Percentiles rank a stretch among this genome's conserved stretches.
Evolutionary conservation across 2,113 vertebrate species (phyloP).

Genomic region (Caloenas nicobarica): DNA sequence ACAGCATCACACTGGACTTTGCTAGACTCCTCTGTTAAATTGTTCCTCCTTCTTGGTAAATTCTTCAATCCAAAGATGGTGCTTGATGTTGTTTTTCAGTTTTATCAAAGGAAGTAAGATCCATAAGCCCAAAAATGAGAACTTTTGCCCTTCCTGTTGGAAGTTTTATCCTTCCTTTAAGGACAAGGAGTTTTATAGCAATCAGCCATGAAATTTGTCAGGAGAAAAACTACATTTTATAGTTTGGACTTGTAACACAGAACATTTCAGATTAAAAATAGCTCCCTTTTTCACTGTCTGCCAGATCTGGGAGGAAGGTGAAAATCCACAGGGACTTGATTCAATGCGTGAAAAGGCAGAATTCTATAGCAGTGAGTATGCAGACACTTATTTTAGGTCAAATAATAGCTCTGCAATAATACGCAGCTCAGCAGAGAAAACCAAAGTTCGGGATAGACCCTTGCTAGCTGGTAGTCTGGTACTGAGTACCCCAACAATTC

Average conservation of each 20-base stretch:
- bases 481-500: not conserved
- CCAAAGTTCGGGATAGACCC: not conserved
- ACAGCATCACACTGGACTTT: not conserved
- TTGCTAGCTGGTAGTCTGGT: not conserved
- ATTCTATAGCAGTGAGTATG: not conserved
- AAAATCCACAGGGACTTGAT: constrained; percentile 49
- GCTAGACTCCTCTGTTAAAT: not conserved
- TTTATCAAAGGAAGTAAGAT: not conserved
- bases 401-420: constrained; percentile 39
- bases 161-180: constrained; percentile 1
- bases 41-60: not conserved
- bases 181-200: not conserved
- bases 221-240: constrained; percentile 27
- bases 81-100: not conserved
- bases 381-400: constrained; percentile 12
- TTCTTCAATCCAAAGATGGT: not conserved
- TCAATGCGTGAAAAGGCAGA: constrained; percentile 6
- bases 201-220: not conserved
- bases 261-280: constrained; percentile 61
- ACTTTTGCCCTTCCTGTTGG: not conserved
- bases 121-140: not conserved
- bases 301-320: constrained; percentile 42
- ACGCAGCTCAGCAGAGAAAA: not conserved
- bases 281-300: constrained; percentile 48
- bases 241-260: constrained; percentile 20